Base-by-base conservation (phyloP, 2,888 invertebrate species). In the Alloplasta piceator region DNA sequence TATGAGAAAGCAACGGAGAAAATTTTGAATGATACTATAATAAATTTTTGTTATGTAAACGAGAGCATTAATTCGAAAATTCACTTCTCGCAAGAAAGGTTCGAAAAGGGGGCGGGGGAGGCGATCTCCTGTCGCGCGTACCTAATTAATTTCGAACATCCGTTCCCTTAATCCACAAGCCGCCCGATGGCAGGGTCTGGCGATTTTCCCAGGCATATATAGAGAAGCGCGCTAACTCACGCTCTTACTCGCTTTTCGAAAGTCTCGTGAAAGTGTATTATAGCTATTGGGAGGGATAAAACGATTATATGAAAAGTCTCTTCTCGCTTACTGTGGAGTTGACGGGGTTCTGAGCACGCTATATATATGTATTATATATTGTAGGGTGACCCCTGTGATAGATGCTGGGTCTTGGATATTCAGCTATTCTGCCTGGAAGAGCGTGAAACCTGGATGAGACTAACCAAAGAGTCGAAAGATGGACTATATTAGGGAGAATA, bases 281-380 rank as follows among this genome's bases (percentile, higher is more conserved):
- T 41, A 67, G 63, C 55, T 74, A 14, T 71, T 82, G 82, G 83
- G 80, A 84, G 85, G 87, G 88, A 89, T 89, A 88, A 90, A 91
- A 90, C 89, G 90, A 90, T 90, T 89, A 89, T 85, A 82, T 82
- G 88, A 89, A 86, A 89, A 89, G 88, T 89, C 87, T 84, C 87
- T 81, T 12, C 70, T 88, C 87, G 86, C 85, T 87, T 85, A 88
- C 85, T 86, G 87, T 83, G 85, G 60, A 78, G 78, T 70, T 60
- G 81, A 50, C 81, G 74, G 46, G 52, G 48, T 64, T 68, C 61
- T 43, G 38, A 46, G 7, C 7, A 58, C 14, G n/a, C 64, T 39
- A 48, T 63, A 38, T 41, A 52, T 52, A 64, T 63, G 58, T 46
- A 43, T 6, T 39, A 50, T 41, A 61, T 41, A 50, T 72, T 70